A percentile compares a stretch with the other conserved stretches of the same genome.
These are phyloP conservation scores for Gambusia affinis DNA, from an alignment of 2,113 vertebrate genomes.

Conservation along the genomic window DNA sequence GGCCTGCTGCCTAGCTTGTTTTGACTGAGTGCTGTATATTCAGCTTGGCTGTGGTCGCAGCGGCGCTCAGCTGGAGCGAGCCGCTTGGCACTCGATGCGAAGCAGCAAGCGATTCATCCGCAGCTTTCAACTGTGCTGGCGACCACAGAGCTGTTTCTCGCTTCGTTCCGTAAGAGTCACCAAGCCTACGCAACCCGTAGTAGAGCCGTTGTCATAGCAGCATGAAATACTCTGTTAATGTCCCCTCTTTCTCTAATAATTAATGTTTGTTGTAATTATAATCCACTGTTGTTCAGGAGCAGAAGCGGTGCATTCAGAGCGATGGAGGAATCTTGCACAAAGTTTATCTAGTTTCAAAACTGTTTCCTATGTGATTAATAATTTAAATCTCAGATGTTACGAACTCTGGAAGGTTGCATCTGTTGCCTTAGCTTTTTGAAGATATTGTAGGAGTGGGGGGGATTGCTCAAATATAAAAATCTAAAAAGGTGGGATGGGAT, in stretches of 20 bases:
- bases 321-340: background rate
- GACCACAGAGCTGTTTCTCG: slow-evolving; percentile 10
- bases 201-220: slow-evolving; percentile 22
- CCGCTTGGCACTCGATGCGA: slow-evolving; percentile 24
- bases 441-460: too few species aligned
- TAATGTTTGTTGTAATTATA: slow-evolving; percentile 7
- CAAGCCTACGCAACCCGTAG: slow-evolving; percentile 15
- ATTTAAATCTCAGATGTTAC: background rate
- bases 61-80: slow-evolving; percentile 24
- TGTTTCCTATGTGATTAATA: background rate
- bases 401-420: background rate
- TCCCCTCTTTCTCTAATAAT: background rate
- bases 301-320: background rate
- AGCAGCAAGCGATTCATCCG: slow-evolving; percentile 50
- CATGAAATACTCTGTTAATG: background rate
- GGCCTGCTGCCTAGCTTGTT: background rate
- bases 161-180: slow-evolving; percentile 7
- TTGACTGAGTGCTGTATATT: background rate
- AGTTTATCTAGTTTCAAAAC: background rate
- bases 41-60: slow-evolving; percentile 1
- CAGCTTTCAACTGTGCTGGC: slow-evolving; percentile 17
- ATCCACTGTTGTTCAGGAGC: background rate
- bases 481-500: too few species aligned
- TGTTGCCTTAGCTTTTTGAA: too few species aligned
- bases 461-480: too few species aligned